Percentiles rank a stretch among this genome's conserved stretches.
phyloP scores from a whole-genome alignment of 2,797 vertebrate species.

The Rhinophrynus dorsalis region DNA sequence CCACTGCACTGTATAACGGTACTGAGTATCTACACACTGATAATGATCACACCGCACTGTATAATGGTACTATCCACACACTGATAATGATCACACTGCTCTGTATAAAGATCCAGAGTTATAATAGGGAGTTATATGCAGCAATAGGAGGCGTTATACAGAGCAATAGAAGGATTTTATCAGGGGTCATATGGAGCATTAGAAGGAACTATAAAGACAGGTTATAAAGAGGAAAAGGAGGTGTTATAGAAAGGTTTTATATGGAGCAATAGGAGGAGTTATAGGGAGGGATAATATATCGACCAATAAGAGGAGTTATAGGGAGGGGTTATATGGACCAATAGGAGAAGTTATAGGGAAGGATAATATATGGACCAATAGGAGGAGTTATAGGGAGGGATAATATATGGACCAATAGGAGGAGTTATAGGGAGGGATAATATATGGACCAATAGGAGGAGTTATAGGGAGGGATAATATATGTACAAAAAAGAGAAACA shows the following conservation, averaged over 20 bases:
- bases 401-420: no score
- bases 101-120: neutral
- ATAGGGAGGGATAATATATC: no score
- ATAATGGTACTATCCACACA: neutral
- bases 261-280: no score
- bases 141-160: neutral
- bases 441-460: no score
- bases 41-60: no score
- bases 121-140: neutral
- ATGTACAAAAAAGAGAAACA: no score
- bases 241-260: neutral
- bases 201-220: neutral
- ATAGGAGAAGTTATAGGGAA: no score
- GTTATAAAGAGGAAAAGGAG: constrained; percentile 1
- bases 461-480: neutral
- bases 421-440: no score
- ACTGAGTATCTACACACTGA: no score
- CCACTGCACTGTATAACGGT: neutral
- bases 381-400: neutral
- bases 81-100: neutral
- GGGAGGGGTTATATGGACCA: no score
- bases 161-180: neutral
- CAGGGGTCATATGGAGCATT: neutral
- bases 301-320: no score
- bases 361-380: no score